Evolutionary conservation across 2,797 vertebrate genomes (phyloP).

Genomic region (Hybognathus amarus): DNA sequence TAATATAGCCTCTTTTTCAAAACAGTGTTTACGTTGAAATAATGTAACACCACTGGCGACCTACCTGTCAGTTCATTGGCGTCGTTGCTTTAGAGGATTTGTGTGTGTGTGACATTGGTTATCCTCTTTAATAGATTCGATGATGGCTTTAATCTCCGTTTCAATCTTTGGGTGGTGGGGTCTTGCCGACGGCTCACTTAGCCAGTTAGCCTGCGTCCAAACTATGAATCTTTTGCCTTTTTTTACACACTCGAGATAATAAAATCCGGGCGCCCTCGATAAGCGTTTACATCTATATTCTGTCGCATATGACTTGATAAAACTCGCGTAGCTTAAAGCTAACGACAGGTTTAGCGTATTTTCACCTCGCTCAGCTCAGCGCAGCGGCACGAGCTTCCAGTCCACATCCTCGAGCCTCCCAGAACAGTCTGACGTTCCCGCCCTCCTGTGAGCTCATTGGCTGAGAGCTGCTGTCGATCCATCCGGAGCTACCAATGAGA

Average conservation of each 20-base stretch:
- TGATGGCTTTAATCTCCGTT: conserved; percentile 54
- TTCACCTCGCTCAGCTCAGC: conserved; percentile 22
- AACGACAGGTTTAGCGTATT: conserved; percentile 50
- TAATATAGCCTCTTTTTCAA: conserved; percentile 17
- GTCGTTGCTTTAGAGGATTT: conserved; percentile 8
- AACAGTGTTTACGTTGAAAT: conserved; percentile 1
- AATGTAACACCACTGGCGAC: conserved; percentile 9
- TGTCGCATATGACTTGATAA: conserved; percentile 2
- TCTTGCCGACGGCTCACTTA: conserved; percentile 47
- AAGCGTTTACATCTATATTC: conserved; percentile 22
- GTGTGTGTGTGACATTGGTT: conserved; percentile 3
- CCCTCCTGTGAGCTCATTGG: conserved; percentile 51
- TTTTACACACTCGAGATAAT: neutral
- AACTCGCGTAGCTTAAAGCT: conserved; percentile 36
- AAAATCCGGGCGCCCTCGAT: too few species aligned
- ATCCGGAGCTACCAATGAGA: conserved; percentile 39
- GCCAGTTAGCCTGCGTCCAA: conserved; percentile 44
- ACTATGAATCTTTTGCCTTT: conserved; percentile 25
- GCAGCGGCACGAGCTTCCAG: conserved; percentile 51
- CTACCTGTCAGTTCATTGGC: conserved; percentile 51
- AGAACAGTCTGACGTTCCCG: conserved; percentile 38
- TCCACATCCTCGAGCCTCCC: conserved; percentile 52
- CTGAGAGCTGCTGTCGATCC: conserved; percentile 26
- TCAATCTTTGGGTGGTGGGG: conserved; percentile 50
- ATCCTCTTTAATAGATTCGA: conserved; percentile 41